Conservation (phyloP, 1,140 invertebrate genomes). For the Drosophila simulans region DNA sequence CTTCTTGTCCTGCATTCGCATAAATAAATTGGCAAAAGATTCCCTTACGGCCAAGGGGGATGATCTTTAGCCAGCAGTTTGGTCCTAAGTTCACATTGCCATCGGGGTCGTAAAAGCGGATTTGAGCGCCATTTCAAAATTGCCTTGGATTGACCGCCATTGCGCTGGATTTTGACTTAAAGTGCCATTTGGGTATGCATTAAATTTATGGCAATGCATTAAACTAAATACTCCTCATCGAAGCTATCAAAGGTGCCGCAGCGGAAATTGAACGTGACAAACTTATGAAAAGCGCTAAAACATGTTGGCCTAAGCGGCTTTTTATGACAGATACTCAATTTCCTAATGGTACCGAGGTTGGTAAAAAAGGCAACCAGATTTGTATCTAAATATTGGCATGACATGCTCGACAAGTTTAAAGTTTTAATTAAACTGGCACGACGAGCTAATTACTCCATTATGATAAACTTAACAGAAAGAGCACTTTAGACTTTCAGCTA, state of each 20-base stretch:
- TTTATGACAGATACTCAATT: conserved; percentile 7
- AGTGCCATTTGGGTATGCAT: conserved; percentile 28
- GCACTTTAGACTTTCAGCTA: background rate
- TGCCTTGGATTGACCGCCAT: conserved; percentile 10
- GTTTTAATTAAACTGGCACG: background rate
- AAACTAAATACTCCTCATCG: conserved; percentile 43
- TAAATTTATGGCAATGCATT: conserved; percentile 55
- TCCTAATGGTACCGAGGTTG: conserved; percentile 1
- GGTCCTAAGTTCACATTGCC: conserved; percentile 18
- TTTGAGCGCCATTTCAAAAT: conserved; percentile 66
- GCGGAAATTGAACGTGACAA: conserved; percentile 32
- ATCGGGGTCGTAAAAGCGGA: conserved; percentile 61
- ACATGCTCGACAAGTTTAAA: background rate
- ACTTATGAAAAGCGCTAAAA: conserved; percentile 41
- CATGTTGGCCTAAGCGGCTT: conserved; percentile 29
- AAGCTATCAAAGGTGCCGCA: conserved; percentile 8
- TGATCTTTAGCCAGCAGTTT: background rate
- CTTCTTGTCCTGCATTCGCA: conserved; percentile 13
- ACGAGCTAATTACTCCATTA: background rate
- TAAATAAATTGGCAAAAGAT: conserved; percentile 45
- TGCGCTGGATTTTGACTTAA: conserved; percentile 35
- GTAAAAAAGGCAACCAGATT: background rate
- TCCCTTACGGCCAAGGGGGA: conserved; percentile 44
- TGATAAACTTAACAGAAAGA: background rate
- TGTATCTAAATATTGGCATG: background rate